phyloP scores from a whole-genome alignment of 2,797 vertebrate genomes.

The Eupleurogrammus muticus region DNA sequence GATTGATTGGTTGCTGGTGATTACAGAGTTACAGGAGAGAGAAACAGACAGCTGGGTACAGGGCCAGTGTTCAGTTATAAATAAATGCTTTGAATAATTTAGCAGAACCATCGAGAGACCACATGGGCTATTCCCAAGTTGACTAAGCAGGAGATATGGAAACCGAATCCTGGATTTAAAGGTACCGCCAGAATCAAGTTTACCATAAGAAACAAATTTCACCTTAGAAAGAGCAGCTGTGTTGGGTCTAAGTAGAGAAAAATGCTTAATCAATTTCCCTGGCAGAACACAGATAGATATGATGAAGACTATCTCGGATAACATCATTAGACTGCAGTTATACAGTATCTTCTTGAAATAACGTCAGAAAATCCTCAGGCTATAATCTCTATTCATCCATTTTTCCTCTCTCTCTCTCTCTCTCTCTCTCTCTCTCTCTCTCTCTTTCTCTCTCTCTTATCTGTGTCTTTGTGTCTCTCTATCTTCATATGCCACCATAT shows the following conservation, averaged over 20 bases:
- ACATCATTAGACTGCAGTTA: conserved; percentile 4
- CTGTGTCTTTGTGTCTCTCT: conserved; percentile 29
- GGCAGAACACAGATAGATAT: conserved; percentile 23
- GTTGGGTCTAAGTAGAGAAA: conserved; percentile 16
- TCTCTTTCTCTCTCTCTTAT: neutral
- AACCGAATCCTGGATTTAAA: conserved; percentile 36
- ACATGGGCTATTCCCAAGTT: conserved; percentile 48
- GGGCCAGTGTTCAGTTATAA: conserved; percentile 73
- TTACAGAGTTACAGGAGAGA: conserved; percentile 46
- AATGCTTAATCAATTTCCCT: conserved; percentile 9
- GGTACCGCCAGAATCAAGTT: conserved; percentile 3
- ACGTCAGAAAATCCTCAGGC: neutral
- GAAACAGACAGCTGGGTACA: conserved; percentile 51
- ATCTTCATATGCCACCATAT: conserved; percentile 38
- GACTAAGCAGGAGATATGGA: conserved; percentile 33
- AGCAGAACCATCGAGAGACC: conserved; percentile 66
- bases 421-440: neutral
- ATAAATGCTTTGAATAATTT: conserved; percentile 76
- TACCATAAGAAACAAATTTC: conserved; percentile 8
- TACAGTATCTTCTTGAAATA: conserved; percentile 17
- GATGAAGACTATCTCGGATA: conserved; percentile 24
- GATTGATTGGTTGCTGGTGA: conserved; percentile 44
- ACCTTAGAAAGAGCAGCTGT: conserved; percentile 12
- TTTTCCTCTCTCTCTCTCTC: neutral
- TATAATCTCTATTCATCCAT: conserved; percentile 23